Conservation (phyloP, 2,888 invertebrate species). For the Digitonthophagus gazella region DNA sequence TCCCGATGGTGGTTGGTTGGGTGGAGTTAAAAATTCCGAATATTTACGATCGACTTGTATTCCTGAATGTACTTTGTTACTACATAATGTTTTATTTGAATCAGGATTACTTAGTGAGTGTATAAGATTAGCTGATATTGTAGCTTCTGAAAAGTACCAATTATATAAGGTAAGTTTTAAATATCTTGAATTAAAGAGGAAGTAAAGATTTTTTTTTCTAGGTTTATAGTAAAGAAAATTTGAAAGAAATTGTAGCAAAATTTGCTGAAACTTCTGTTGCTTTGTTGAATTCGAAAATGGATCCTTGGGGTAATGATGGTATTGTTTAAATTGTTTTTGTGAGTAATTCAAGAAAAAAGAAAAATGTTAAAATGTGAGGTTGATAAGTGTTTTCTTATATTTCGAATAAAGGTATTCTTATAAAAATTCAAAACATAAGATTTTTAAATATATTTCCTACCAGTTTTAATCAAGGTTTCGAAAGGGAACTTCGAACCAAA, state of each 20-base stretch:
- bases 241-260: conserved; percentile 73
- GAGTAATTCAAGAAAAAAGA: too few species aligned
- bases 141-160: conserved; percentile 75
- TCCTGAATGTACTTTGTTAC: conserved; percentile 76
- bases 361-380: too few species aligned
- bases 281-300: conserved; percentile 72
- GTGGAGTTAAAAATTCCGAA: conserved; percentile 60
- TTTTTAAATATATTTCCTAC: too few species aligned
- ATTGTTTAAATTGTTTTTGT: background rate
- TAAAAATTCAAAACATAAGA: too few species aligned
- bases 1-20: conserved; percentile 88
- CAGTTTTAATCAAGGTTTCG: too few species aligned
- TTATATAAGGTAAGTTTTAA: conserved; percentile 67
- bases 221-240: conserved; percentile 74
- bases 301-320: conserved; percentile 75
- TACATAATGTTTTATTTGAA: conserved; percentile 76
- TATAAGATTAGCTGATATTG: conserved; percentile 72
- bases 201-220: conserved; percentile 41
- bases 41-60: conserved; percentile 77
- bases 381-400: too few species aligned
- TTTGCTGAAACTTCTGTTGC: conserved; percentile 75
- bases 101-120: conserved; percentile 75
- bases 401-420: too few species aligned
- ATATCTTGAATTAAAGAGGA: conserved; percentile 6
- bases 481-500: too few species aligned